Evolutionary conservation across 2,113 vertebrate species (phyloP).

Genomic region (Varanus komodoensis): DNA sequence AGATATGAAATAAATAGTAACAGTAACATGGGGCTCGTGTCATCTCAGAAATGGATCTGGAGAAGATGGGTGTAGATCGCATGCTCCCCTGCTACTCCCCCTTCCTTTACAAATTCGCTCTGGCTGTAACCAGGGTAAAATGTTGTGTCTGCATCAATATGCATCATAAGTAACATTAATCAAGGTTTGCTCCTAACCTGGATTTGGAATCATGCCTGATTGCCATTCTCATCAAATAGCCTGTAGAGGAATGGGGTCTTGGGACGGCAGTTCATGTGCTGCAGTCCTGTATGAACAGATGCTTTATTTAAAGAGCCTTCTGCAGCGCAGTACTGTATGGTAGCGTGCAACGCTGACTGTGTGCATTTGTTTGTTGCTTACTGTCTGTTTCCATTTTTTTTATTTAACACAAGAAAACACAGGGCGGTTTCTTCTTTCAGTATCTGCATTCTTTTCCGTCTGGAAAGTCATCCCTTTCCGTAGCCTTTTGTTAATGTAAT

Average conservation of each 20-base stretch:
- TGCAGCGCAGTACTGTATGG: not conserved
- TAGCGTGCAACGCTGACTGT: not conserved
- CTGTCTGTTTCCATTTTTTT: not conserved
- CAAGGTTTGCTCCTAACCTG: not conserved
- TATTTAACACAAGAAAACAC: not conserved
- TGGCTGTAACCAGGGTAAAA: not conserved
- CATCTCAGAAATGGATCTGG: too few species aligned
- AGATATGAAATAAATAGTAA: too few species aligned
- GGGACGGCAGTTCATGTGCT: not conserved
- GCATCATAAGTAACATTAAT: not conserved
- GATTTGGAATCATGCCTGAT: not conserved
- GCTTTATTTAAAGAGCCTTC: not conserved
- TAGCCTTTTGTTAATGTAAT: not conserved
- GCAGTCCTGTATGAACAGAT: not conserved
- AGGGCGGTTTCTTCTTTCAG: not conserved
- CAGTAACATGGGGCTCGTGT: too few species aligned
- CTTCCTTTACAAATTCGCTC: not conserved
- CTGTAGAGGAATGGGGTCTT: not conserved
- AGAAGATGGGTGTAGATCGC: too few species aligned
- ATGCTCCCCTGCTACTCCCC: not conserved
- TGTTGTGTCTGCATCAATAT: not conserved
- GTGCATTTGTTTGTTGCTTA: not conserved
- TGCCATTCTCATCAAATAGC: not conserved
- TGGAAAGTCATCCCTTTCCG: not conserved
- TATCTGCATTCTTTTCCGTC: not conserved